Base-by-base conservation (phyloP, 2,797 vertebrate genomes). In the Fratercula arctica region DNA sequence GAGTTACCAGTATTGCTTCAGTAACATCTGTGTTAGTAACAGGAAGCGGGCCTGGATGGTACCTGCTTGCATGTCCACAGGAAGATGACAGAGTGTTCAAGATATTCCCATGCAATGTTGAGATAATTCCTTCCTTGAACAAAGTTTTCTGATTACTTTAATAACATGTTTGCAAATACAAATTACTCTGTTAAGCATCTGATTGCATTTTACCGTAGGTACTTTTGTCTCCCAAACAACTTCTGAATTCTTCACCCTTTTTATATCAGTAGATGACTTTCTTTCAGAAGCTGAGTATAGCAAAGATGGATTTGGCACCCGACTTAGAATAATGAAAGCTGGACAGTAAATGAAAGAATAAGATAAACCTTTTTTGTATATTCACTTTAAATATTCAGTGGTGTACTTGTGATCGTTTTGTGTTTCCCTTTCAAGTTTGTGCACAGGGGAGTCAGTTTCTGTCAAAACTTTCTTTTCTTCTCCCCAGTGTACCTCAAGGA, bases 91-190 rank as follows among this genome's bases (percentile, higher is more conserved):
- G 53, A 67, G 20, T 14, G 17, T 60, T 83, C 23, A 13, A 46
- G 83, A 68, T 60, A 75, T 37, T 56, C 46, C 46, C 0, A 0
- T 56, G 43, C n/a, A 41, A 72, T 73, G 15, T 35, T 82, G 69
- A 79, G 74, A 51, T 61, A 76, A 85, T 81, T 78, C 33, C 39
- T 92, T 93, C 59, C 43, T 37, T 16, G 7, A 56, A 28, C 39
- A 75, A 51, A 64, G 46, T 54, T 91, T 87, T 9, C 63, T 56
- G 57, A 48, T 90, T 88, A 56, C 33, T 54, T 87, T 68, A 80
- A 43, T 81, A 51, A 59, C 0, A 0, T 64, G 31, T 69, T 72
- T 26, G 8, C 1, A 5, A 67, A 29, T 43, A 35, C 59, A 53
- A 9, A 69, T 90, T 51, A 18, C 24, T 50, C 60, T 16, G 6